A percentile compares a stretch with the other conserved stretches of the same genome.
phyloP scores from a whole-genome alignment of 2,888 invertebrate genomes.

The Xylophagus ater region DNA sequence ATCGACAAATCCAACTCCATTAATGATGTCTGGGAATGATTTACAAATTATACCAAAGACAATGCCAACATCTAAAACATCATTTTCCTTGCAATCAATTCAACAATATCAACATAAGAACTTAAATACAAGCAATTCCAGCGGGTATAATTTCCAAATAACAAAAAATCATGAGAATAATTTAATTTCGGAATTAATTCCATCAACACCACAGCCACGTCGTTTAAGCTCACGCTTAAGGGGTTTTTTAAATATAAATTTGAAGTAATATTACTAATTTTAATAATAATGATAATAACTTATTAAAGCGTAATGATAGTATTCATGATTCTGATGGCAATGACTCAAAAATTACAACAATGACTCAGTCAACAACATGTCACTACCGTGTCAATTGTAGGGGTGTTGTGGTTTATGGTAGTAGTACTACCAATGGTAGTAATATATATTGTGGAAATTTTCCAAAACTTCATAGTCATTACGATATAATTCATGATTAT shows the following conservation, averaged over 20 bases:
- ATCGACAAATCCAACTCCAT: no score
- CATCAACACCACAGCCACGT: slow-evolving; percentile 48
- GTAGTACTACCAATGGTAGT: no score
- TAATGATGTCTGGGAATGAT: no score
- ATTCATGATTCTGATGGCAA: slow-evolving; percentile 26
- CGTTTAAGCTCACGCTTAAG: slow-evolving; percentile 24
- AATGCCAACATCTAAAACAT: no score
- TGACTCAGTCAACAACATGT: slow-evolving; percentile 26
- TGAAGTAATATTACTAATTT: background rate
- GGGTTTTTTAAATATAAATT: slow-evolving; percentile 10
- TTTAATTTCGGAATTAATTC: slow-evolving; percentile 45
- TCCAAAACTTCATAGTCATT: no score
- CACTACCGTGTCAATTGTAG: slow-evolving; percentile 17
- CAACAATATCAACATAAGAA: no score
- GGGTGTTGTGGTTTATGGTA: background rate
- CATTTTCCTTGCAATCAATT: no score
- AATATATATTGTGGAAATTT: no score
- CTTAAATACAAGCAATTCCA: background rate
- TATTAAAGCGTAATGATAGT: slow-evolving; percentile 22
- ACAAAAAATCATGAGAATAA: slow-evolving; percentile 9
- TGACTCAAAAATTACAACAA: slow-evolving; percentile 25
- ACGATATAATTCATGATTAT: no score
- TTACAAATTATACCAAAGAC: no score
- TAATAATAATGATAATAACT: slow-evolving; percentile 1
- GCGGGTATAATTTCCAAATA: slow-evolving; percentile 1